phyloP scores from a whole-genome alignment of 1,140 invertebrate species.

The Caenorhabditis elegans region WBcel235 BX284605.5:7141001-7141500 shows the following conservation, averaged over 20 bases:
- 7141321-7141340: no score
- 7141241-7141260: no score
- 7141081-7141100: not conserved
- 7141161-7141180: no score
- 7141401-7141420: not conserved
- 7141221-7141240: no score
- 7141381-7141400: no score
- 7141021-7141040: not conserved
- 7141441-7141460: not conserved
- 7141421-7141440: not conserved
- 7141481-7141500: not conserved
- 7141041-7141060: not conserved
- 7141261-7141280: not conserved
- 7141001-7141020: not conserved
- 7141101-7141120: not conserved
- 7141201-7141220: not conserved
- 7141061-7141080: not conserved
- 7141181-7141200: no score
- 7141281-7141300: not conserved
- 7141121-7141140: not conserved
- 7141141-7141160: not conserved
- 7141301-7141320: slow-evolving; percentile 21
- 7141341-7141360: no score
- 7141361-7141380: no score
- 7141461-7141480: not conserved